Percentiles rank a stretch among this genome's conserved stretches.
Evolutionary conservation across 1,140 invertebrate genomes (phyloP).

Genomic region (Macrotrachela quadricornifera): DNA sequence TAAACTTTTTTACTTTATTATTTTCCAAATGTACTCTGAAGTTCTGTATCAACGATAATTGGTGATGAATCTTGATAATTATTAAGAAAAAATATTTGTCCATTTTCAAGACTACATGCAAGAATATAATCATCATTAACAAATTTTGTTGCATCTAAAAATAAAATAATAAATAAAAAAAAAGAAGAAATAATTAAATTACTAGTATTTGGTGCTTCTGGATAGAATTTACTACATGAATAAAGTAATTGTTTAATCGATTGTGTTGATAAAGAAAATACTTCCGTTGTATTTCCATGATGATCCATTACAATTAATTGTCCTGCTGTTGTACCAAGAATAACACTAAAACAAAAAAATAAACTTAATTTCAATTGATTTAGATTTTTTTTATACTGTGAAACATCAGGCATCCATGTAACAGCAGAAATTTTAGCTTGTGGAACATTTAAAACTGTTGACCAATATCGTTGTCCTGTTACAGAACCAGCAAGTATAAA

Average conservation of each 20-base stretch:
- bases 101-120: constrained; percentile 66
- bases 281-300: not conserved
- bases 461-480: constrained; percentile 89
- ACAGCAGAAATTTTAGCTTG: constrained; percentile 69
- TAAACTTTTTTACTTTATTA: constrained; percentile 29
- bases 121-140: constrained; percentile 21
- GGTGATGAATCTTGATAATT: constrained; percentile 67
- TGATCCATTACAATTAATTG: not conserved
- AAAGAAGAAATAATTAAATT: no score
- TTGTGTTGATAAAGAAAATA: no score
- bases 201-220: constrained; percentile 14
- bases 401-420: constrained; percentile 89
- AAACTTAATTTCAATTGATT: no score
- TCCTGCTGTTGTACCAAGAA: constrained; percentile 1
- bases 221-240: not conserved
- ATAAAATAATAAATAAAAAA: no score
- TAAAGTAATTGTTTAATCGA: no score
- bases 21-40: no score
- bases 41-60: no score
- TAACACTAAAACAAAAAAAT: constrained; percentile 12
- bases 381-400: constrained; percentile 42
- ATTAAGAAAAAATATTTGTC: constrained; percentile 60
- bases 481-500: constrained; percentile 87
- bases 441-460: constrained; percentile 78
- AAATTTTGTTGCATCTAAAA: not conserved